phyloP scores from a whole-genome alignment of 2,797 vertebrate species.

The Tiaroga cobitis region DNA sequence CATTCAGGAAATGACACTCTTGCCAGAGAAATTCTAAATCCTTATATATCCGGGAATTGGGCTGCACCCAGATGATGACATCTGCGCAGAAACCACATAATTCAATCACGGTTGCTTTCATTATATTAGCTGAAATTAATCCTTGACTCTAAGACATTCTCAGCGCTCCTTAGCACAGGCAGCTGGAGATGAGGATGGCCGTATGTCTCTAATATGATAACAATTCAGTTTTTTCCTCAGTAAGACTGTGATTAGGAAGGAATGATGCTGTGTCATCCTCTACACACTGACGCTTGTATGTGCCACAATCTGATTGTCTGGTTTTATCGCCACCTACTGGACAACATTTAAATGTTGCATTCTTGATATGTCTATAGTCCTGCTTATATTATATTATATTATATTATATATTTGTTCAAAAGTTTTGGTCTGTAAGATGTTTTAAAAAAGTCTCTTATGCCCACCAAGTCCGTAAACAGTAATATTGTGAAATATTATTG shows the following conservation, averaged over 20 bases:
- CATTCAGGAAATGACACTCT: slow-evolving; percentile 17
- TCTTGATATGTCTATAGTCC: background rate
- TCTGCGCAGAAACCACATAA: slow-evolving; percentile 10
- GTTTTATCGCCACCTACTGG: slow-evolving; percentile 38
- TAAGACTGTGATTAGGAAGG: background rate
- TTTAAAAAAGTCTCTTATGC: background rate
- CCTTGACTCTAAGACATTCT: background rate
- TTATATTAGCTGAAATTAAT: slow-evolving; percentile 11
- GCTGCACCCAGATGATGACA: background rate
- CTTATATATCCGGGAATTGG: slow-evolving; percentile 9
- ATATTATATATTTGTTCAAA: background rate
- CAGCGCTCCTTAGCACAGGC: background rate
- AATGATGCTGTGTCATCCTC: slow-evolving; percentile 50
- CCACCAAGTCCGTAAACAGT: too few species aligned
- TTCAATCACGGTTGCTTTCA: background rate
- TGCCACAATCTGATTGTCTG: background rate
- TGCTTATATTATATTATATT: background rate
- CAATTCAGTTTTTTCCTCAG: background rate
- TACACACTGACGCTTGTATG: background rate
- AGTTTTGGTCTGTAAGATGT: too few species aligned
- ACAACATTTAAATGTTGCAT: background rate
- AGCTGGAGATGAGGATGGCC: background rate
- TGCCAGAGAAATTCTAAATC: slow-evolving; percentile 9
- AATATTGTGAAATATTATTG: background rate
- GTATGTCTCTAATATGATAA: background rate